Base-by-base conservation (phyloP, 2,797 vertebrate genomes). In the Phoxinus dragarum region DNA sequence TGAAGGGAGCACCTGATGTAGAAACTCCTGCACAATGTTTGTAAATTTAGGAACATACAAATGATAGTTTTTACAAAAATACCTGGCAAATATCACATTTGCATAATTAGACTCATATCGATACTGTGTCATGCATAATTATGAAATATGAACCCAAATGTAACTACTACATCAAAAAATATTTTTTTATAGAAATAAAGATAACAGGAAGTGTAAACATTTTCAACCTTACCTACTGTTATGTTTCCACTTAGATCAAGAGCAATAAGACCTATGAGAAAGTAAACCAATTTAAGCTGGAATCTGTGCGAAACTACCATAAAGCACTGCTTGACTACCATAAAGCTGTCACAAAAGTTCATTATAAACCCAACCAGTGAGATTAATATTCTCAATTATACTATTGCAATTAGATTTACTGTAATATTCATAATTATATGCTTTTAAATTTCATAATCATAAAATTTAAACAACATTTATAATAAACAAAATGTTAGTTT, bases 1-100 rank as follows among this genome's bases (percentile, higher is more conserved):
- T 91, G 52, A 92, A 93, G 38, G 91, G 88, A 73, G 87, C 84
- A 76, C 82, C 78, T 83, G 88, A 93, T 79, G 89, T 86, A 69
- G 89, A 92, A 71, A 92, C 89, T 74, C 80, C 89, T 94, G 86
- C 36, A 71, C 21, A 80, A 31, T 19, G 27, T 72, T 49, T 56
- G 17, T 52, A 19, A 21, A 82, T 56, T 34, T n/a, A 82, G n/a
- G 71, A 38, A 59, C 19, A 79, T 73, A 56, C 16, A 71, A 71
- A 67, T 21, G 4, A 21, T 47, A 11, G 8, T 40, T 71, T 42
- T 8, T 31, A 31, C 3, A 21, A 72, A 71, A n/a, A 38, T 71
- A 5, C 21, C 2, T 27, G 44, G 1, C 12, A 17, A 19, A 38
- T 21, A 7, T 68, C 27, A 3, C 36, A 52, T 21, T 11, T 80